Evolutionary conservation across 2,888 invertebrate species (phyloP), one percentile per base, ranked within the genome.

Genomic region (Noctua comes): DNA sequence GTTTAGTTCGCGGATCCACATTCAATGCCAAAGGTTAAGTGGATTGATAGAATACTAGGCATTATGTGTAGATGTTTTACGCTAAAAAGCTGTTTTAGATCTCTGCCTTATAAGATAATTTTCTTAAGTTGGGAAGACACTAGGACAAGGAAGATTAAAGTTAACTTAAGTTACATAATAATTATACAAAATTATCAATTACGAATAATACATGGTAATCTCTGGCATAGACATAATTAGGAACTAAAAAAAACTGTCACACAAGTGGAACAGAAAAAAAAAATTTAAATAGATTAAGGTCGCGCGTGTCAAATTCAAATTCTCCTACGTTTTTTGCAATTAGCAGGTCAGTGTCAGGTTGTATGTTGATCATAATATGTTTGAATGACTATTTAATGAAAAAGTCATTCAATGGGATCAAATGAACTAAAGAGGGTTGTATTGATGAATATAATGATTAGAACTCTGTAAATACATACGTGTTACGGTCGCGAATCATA

Each of bases 121-220:
- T 66, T 16, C 16, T 13, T 68, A 68, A 46, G 16, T 57, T 13
- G 16, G 87, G 84, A 83, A 84, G 79, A 86, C 80, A 79, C 21
- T 69, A 71, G 73, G 68, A 57, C 54, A 65, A 18, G 21, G n/a
- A 79, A 87, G 24, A 87, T 13, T 54, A 66, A 68, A 40, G 24
- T 31, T 69, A 13, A 36, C 48, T 54, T 62, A 57, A 51, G 8
- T 83, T 18, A 64, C 18, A 64, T 27, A 27, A 43, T 46, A 36
- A 64, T 36, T 64, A 24, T 31, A 76, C 13, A 48, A 62, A 80
- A 70, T 43, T 69, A 76, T 27, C 8, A 51, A 62, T 57, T 40
- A 77, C 0, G 1, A 79, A 77, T 83, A 87, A 87, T 72, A 87
- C 65, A 74, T 84, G 57, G 36, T 68, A 77, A 86, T 83, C 79